These are phyloP conservation scores for Oikopleura dioica DNA, from an alignment of 23 tunicate species.

Conservation along the genomic window DNA sequence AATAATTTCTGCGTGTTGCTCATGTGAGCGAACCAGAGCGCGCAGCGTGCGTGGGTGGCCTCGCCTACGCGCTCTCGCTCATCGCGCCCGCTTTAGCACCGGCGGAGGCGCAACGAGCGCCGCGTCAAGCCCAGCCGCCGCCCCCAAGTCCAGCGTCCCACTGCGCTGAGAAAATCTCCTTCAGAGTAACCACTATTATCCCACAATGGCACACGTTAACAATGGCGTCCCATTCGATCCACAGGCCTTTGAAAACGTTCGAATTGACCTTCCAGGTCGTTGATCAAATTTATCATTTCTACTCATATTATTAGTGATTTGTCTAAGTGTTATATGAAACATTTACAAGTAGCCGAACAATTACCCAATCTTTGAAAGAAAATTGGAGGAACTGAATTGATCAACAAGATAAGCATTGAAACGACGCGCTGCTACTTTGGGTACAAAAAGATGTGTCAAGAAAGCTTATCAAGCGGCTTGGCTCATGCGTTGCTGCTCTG, in stretches of 20 bases:
- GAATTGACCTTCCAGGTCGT: background rate
- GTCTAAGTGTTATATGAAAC: too few relatives aligned
- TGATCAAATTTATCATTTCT: too few relatives aligned
- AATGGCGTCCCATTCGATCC: background rate
- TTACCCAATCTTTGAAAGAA: too few relatives aligned
- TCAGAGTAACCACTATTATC: background rate
- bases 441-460: conserved; percentile 59
- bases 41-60: background rate
- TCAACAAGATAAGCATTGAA: too few relatives aligned
- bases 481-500: conserved; percentile 59
- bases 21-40: background rate
- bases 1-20: background rate
- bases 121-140: too few relatives aligned
- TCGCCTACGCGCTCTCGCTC: background rate
- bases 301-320: too few relatives aligned
- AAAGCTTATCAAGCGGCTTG: conserved; percentile 96
- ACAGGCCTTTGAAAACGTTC: background rate
- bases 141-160: too few relatives aligned
- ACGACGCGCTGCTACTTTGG: conserved; percentile 54
- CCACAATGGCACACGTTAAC: background rate
- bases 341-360: too few relatives aligned
- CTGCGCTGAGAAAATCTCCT: too few relatives aligned
- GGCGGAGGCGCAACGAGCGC: too few relatives aligned
- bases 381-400: too few relatives aligned
- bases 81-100: background rate